Conservation (phyloP, 2,797 vertebrate species). For the Hephaestus fuliginosus region DNA sequence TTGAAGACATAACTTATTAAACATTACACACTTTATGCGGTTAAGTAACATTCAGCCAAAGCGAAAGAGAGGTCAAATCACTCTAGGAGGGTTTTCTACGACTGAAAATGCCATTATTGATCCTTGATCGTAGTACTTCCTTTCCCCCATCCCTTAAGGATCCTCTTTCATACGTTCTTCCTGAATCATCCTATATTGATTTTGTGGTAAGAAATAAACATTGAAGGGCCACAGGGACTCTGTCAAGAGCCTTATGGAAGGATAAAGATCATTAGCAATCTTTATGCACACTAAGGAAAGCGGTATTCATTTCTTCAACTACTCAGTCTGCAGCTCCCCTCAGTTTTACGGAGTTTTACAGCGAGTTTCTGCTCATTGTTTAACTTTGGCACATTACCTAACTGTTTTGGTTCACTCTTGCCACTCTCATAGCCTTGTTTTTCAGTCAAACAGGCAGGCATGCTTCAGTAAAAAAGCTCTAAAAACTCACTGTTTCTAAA, state of each 20-base stretch:
- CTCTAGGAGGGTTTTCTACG: conserved; percentile 28
- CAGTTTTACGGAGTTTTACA: no score
- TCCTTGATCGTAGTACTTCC: conserved; percentile 45
- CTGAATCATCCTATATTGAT: conserved; percentile 35
- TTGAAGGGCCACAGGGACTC: conserved; percentile 19
- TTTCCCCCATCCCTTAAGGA: conserved; percentile 47
- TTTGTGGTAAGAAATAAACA: conserved; percentile 49
- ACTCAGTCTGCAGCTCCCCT: no score
- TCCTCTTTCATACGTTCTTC: conserved; percentile 65
- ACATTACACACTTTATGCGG: not conserved
- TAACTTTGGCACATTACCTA: not conserved
- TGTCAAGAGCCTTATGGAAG: conserved; percentile 7
- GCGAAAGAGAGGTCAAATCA: not conserved
- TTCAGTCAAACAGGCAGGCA: not conserved
- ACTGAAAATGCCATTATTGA: conserved; percentile 59
- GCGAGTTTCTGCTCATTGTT: not conserved
- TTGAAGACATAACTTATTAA: conserved; percentile 14
- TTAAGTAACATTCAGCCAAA: conserved; percentile 10
- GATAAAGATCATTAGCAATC: conserved; percentile 1
- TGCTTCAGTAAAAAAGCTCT: not conserved
- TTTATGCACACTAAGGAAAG: not conserved
- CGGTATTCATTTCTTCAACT: conserved; percentile 12
- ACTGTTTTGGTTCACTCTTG: not conserved
- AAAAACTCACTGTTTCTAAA: not conserved
- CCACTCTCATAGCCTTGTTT: not conserved